A percentile compares a stretch with the other conserved stretches of the same genome.
These are phyloP conservation scores for Drosophila kanapiae DNA, from an alignment of 1,140 invertebrate species.

Conservation along the genomic window DNA sequence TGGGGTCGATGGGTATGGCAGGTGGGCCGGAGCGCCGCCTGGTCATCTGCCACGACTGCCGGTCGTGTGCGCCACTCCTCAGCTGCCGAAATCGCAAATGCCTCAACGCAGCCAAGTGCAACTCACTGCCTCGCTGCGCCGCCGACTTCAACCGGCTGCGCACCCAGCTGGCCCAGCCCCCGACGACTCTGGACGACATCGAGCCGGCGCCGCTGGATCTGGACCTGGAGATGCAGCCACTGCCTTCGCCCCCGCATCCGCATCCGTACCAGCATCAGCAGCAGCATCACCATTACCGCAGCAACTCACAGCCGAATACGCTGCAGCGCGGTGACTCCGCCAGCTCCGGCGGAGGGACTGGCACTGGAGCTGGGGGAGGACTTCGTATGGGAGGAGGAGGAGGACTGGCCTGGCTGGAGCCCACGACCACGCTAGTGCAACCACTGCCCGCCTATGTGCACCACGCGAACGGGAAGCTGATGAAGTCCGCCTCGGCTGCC, in stretches of 20 bases:
- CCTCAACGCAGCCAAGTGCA: constrained; percentile 85
- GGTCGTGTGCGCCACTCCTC: constrained; percentile 75
- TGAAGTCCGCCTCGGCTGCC: constrained; percentile 85
- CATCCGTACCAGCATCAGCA: constrained; percentile 39
- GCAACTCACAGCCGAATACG: constrained; percentile 83
- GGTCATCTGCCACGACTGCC: constrained; percentile 81
- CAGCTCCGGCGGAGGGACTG: constrained; percentile 48
- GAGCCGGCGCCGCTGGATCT: constrained; percentile 75
- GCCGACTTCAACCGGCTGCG: constrained; percentile 83
- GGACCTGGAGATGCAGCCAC: constrained; percentile 55
- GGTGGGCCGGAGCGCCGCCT: constrained; percentile 55
- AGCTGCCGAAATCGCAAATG: constrained; percentile 85
- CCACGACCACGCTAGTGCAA: constrained; percentile 50
- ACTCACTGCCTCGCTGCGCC: constrained; percentile 85
- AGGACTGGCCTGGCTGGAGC: constrained; percentile 63
- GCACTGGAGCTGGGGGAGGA: not conserved
- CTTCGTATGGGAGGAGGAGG: not conserved
- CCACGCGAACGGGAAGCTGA: constrained; percentile 75
- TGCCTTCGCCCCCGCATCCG: constrained; percentile 47
- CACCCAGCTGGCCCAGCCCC: constrained; percentile 79
- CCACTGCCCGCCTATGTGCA: constrained; percentile 57
- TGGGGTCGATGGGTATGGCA: not conserved
- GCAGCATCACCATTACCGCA: constrained; percentile 70
- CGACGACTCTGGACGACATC: constrained; percentile 76
- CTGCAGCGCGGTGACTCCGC: constrained; percentile 80